Conservation (phyloP, 1,140 invertebrate genomes). For the Drosophila watanabei region DNA sequence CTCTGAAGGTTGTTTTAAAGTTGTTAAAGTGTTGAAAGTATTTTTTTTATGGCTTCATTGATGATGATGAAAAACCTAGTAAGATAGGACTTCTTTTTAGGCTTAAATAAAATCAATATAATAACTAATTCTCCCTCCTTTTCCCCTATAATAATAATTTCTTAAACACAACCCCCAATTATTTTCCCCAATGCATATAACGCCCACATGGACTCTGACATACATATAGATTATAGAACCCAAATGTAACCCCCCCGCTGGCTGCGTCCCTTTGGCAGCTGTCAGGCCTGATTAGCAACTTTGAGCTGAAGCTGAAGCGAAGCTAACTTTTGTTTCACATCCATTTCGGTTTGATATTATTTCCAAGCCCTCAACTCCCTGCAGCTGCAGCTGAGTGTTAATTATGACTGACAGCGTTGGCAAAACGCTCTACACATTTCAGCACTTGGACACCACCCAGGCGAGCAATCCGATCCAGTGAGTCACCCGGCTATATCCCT, state of each 20-base stretch:
- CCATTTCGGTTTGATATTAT: slow-evolving; percentile 64
- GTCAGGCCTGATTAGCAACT: slow-evolving; percentile 67
- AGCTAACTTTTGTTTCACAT: slow-evolving; percentile 67
- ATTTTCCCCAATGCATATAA: not conserved
- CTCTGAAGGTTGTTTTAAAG: not conserved
- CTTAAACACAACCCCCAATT: not conserved
- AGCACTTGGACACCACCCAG: slow-evolving; percentile 38
- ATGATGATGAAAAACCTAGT: no score
- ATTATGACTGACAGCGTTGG: slow-evolving; percentile 74
- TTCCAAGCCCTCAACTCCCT: slow-evolving; percentile 18
- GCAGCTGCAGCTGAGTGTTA: slow-evolving; percentile 42
- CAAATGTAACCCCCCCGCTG: not conserved
- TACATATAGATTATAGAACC: not conserved
- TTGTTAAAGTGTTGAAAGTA: not conserved
- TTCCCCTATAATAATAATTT: no score
- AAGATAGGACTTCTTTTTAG: no score
- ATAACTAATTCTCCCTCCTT: no score
- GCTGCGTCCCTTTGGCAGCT: slow-evolving; percentile 19
- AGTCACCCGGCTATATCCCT: slow-evolving; percentile 16
- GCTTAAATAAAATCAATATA: no score
- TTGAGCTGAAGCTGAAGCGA: slow-evolving; percentile 34
- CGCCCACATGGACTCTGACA: not conserved
- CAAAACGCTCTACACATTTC: slow-evolving; percentile 43
- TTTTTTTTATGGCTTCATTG: not conserved
- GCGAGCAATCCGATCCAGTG: not conserved